These are phyloP conservation scores for Temnothorax longispinosus DNA, from an alignment of 1,140 invertebrate species.

Conservation along the genomic window DNA sequence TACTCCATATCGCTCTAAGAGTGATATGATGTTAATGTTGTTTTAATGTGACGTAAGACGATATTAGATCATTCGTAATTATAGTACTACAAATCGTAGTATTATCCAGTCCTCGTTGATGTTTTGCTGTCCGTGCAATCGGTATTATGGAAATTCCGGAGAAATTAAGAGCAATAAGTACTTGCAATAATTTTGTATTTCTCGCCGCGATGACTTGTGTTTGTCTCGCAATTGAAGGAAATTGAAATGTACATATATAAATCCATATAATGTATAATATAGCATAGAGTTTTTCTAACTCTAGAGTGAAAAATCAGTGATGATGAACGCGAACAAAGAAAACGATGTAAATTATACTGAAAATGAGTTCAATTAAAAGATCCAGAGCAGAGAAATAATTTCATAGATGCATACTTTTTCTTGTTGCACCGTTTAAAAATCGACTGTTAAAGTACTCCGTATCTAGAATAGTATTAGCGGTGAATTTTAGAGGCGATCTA, in stretches of 20 bases:
- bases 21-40: background rate
- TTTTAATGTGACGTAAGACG: background rate
- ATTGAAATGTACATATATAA: background rate
- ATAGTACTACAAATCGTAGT: background rate
- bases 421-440: background rate
- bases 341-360: conserved; percentile 15
- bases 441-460: background rate
- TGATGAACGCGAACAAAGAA: conserved; percentile 30
- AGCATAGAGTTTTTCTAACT: background rate
- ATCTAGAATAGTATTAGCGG: background rate
- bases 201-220: background rate
- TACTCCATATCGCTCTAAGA: background rate
- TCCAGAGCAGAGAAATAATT: conserved; percentile 38
- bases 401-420: conserved; percentile 25
- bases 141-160: background rate
- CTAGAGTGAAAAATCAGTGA: background rate
- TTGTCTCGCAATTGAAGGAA: background rate
- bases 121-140: background rate
- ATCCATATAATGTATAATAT: background rate
- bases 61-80: background rate
- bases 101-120: background rate
- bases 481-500: conserved; percentile 3
- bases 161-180: background rate
- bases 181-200: background rate
- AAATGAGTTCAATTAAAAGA: conserved; percentile 8